A percentile compares a stretch with the other conserved stretches of the same genome.
phyloP scores from a whole-genome alignment of 2,888 invertebrate species.

The Chrysomela aeneicollis region DNA sequence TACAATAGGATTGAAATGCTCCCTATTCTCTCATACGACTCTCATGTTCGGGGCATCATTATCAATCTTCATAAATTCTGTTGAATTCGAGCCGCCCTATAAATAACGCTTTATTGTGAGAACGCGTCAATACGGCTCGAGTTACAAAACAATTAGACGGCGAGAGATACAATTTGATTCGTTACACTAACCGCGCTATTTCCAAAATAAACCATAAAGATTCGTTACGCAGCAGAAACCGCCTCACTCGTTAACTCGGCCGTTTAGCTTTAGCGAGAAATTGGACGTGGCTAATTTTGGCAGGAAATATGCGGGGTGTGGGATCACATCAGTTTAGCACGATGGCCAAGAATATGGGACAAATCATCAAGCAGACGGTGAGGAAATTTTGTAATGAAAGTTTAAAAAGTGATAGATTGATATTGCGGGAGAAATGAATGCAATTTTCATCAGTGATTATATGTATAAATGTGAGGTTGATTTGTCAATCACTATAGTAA shows the following conservation, averaged over 20 bases:
- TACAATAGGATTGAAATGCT: neutral
- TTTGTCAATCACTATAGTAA: too few relatives aligned
- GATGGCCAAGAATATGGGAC: too few relatives aligned
- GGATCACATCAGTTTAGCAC: neutral
- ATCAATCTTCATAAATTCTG: conserved; percentile 7
- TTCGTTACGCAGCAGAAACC: conserved; percentile 47
- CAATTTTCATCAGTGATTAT: too few relatives aligned
- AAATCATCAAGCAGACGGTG: too few relatives aligned
- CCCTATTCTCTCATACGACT: neutral
- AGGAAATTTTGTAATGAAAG: too few relatives aligned
- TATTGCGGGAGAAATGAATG: too few relatives aligned
- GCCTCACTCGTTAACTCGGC: conserved; percentile 48
- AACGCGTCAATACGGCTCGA: conserved; percentile 25
- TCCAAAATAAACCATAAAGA: conserved; percentile 54
- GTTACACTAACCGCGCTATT: conserved; percentile 44
- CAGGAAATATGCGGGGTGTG: conserved; percentile 11
- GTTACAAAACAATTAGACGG: conserved; percentile 36
- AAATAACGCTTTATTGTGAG: conserved; percentile 38
- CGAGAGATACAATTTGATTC: conserved; percentile 45
- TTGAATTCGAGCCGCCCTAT: conserved; percentile 20
- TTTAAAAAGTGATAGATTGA: too few relatives aligned
- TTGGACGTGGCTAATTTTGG: conserved; percentile 51
- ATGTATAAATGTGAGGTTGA: too few relatives aligned
- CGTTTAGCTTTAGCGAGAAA: conserved; percentile 50
- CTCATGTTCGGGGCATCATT: neutral